Conservation (phyloP, 2,113 vertebrate genomes). For the Tricholaema leucomelas region DNA sequence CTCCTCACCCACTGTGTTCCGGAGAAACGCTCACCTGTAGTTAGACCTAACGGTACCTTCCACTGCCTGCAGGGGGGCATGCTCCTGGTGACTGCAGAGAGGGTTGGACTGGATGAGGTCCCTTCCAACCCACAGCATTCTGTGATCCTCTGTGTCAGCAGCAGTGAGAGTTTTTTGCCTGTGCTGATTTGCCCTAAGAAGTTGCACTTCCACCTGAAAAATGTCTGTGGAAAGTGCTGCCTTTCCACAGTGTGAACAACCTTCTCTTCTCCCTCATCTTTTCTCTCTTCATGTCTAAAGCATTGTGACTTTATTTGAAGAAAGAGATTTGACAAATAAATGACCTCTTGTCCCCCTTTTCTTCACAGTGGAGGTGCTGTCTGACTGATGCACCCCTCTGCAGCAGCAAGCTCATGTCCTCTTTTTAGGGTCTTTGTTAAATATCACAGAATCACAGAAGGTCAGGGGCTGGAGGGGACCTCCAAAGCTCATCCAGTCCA, state of each 20-base stretch:
- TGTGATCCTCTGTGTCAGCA: neutral
- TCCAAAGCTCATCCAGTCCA: too few relatives aligned
- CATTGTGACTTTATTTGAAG: neutral
- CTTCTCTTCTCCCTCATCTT: neutral
- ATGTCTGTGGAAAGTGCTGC: neutral
- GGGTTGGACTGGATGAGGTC: too few relatives aligned
- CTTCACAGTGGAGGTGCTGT: neutral
- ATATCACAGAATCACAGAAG: neutral
- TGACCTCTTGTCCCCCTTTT: rapidly evolving
- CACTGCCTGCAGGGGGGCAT: too few relatives aligned
- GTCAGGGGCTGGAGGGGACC: too few relatives aligned
- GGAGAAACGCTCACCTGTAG: too few relatives aligned
- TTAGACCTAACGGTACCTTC: too few relatives aligned
- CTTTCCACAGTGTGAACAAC: neutral
- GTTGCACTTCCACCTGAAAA: neutral
- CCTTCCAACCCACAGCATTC: too few relatives aligned
- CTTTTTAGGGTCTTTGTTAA: neutral
- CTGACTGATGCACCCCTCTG: rapidly evolving
- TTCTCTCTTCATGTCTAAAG: neutral
- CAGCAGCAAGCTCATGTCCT: neutral
- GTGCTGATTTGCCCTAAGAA: neutral
- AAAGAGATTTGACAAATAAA: neutral
- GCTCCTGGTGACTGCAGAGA: too few relatives aligned
- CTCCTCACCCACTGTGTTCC: neutral
- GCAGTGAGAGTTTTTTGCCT: neutral